Evolutionary conservation across 2,113 vertebrate species (phyloP), one percentile per base, ranked within the genome.

Genomic region (Entelurus aequoreus): DNA sequence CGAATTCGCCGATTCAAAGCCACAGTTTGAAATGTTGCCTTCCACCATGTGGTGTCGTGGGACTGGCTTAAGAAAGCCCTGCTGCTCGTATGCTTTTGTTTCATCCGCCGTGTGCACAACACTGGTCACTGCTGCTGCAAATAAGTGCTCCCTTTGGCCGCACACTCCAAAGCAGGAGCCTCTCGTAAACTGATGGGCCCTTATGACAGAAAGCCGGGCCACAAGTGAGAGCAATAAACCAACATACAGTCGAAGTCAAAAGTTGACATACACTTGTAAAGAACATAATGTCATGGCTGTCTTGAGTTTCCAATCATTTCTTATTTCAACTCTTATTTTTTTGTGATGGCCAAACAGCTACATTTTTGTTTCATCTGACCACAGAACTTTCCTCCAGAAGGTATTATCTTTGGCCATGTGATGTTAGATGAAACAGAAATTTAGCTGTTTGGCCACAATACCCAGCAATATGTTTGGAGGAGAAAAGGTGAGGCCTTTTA

Each of bases 191-290:
- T 77, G 62, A 87, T 89, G 77, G 82, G 80, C 80, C 79, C 85
- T 83, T 88, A 63, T 65, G 81, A 86, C 83, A 71, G 66, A 62
- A 55, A 38, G 48, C 69, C 55, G 76, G 63, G 55, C 65, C 71
- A 80, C 63, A 81, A 90, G 88, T 84, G 88, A 87, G 85, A 83
- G 67, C 84, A 86, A 82, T 90, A 88, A 90, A 87, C 65, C 77
- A 76, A 87, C 89, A 89, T 88, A 28, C 28, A 28, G 2, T 28
- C 2, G 28, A 2, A 2, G 28, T 28, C 28, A 28, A 28, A 28
- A 28, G 28, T 28, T 28, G 28, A 28, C 1, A 28, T 4, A 28
- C 28, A 28, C 28, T 28, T 28, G 28, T 28, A 28, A 28, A 28
- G 28, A 28, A 28, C 28, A 28, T 28, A 28, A 28, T 28, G 28